phyloP scores from a whole-genome alignment of 2,888 invertebrate species.

The Spodoptera littoralis region DNA sequence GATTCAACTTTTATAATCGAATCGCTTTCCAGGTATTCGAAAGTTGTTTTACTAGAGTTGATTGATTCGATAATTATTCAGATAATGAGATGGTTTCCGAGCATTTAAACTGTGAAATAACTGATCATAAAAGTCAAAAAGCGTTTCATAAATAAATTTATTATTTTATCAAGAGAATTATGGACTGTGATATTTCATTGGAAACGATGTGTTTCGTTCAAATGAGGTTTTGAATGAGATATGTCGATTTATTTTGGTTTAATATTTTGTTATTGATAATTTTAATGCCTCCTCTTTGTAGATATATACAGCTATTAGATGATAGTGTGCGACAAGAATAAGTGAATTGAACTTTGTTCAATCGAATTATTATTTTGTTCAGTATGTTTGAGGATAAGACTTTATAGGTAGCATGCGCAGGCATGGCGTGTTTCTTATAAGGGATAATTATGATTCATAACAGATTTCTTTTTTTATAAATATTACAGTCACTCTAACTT shows the following conservation, averaged over 20 bases:
- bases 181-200: slow-evolving; percentile 31
- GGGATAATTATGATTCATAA: too few species aligned
- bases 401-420: too few species aligned
- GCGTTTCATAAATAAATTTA: slow-evolving; percentile 30
- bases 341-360: too few species aligned
- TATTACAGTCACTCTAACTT: too few species aligned
- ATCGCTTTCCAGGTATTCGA: slow-evolving; percentile 30
- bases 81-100: slow-evolving; percentile 52
- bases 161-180: slow-evolving; percentile 18
- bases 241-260: neutral
- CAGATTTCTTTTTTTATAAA: too few species aligned
- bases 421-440: too few species aligned
- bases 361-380: too few species aligned
- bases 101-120: slow-evolving; percentile 44
- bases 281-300: neutral
- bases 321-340: too few species aligned
- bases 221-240: slow-evolving; percentile 5
- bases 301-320: too few species aligned
- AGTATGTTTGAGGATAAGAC: too few species aligned
- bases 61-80: slow-evolving; percentile 54
- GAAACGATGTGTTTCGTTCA: slow-evolving; percentile 18
- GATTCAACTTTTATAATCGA: slow-evolving; percentile 44
- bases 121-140: slow-evolving; percentile 28
- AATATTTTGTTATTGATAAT: neutral
- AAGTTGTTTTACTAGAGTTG: slow-evolving; percentile 42